Percentiles rank a stretch among this genome's conserved stretches.
Evolutionary conservation across 2,797 vertebrate genomes (phyloP).

Genomic region (Malurus leucopterus): DNA sequence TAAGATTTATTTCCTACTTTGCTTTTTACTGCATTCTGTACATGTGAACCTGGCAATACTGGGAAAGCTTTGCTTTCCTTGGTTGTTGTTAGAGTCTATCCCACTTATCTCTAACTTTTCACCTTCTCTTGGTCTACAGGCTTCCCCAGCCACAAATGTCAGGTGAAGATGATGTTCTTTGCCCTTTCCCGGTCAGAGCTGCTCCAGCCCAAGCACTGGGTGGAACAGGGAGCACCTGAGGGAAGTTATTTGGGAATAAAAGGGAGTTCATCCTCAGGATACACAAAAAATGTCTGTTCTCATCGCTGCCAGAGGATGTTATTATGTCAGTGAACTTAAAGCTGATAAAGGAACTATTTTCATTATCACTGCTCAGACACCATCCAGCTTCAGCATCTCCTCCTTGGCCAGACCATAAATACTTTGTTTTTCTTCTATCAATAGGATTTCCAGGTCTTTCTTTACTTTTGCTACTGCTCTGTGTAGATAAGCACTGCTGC

Average conservation of each 20-base stretch:
- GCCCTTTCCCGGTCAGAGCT: neutral
- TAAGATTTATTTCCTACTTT: neutral
- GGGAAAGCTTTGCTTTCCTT: neutral
- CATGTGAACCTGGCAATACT: neutral
- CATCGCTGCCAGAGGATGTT: neutral
- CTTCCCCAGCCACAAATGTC: neutral
- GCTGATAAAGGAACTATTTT: neutral
- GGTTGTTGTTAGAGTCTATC: neutral
- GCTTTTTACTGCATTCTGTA: neutral
- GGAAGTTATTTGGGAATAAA: neutral
- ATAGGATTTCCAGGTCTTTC: neutral
- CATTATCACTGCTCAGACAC: neutral
- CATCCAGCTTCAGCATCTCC: neutral
- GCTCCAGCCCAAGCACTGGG: neutral
- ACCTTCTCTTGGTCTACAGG: neutral
- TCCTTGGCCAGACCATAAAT: neutral
- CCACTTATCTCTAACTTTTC: neutral
- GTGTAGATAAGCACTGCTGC: neutral
- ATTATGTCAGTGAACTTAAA: neutral
- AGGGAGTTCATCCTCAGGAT: neutral
- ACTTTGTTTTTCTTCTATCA: neutral
- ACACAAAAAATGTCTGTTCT: neutral
- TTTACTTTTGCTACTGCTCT: neutral
- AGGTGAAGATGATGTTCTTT: neutral
- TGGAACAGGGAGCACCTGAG: neutral